Evolutionary conservation across 2,888 invertebrate species (phyloP), one percentile per base, ranked within the genome.

Genomic region (Priocnemis perturbator): DNA sequence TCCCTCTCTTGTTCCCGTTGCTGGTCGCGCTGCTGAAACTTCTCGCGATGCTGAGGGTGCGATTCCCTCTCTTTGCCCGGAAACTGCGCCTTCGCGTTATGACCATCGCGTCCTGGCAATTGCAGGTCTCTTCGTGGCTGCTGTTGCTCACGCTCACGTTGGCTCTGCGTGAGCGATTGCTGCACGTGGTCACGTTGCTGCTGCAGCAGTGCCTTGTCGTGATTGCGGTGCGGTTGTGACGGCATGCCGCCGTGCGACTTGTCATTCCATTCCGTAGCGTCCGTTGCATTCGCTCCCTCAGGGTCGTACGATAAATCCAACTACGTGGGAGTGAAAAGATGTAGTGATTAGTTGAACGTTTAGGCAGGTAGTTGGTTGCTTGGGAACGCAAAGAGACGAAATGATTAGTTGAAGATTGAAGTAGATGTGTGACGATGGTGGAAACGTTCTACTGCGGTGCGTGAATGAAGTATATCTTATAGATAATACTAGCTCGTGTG

Each of bases 241-340:
- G 76, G 73, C 47, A 78, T 64, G 15, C 37, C 37, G 37, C 71
- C 71, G 30, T 83, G 77, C 57, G 77, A 66, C 23, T 50, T 14
- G 19, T 64, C 65, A 20, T 78, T 78, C 45, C 67, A 75, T 15
- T 79, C 79, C 48, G 79, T 57, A 17, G 67, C 47, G 20, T 78
- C 73, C 59, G 57, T 57, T 50, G 60, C 58, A 69, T 71, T 67
- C 30, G 67, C 77, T 57, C 77, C 81, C 23, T 84, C 86, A 20
- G 79, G 73, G 47, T 82, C 79, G 62, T 77, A 81, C 23, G 80
- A 74, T 71, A 81, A 76, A 26, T 74, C 78, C 69, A 82, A 70
- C 85, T 86, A 69, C 7, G 17, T 9, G 50, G 37, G 1, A 75
- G 77, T 52, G 19, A 4, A 45, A n/a, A 55, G 23, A 1, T 7